Conservation (phyloP, 2,113 vertebrate genomes). For the Alethe diademata region DNA sequence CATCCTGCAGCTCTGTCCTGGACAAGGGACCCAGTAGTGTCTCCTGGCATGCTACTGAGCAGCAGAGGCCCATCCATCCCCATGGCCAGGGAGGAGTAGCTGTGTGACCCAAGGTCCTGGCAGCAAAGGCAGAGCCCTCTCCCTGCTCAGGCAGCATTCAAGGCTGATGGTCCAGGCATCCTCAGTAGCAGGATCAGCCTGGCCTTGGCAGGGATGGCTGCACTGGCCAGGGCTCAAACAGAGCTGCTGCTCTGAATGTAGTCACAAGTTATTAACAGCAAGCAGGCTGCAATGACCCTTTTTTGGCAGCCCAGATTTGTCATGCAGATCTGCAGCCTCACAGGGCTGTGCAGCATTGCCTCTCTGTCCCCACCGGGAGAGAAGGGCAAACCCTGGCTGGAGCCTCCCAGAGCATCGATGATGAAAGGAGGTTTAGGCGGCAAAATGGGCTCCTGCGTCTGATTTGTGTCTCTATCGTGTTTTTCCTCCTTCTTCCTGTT, state of each 20-base stretch:
- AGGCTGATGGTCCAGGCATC: background rate
- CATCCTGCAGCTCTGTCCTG: background rate
- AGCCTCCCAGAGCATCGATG: background rate
- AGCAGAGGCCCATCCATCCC: background rate
- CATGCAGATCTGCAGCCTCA: background rate
- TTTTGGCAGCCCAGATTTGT: background rate
- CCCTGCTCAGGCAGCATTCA: rapidly evolving
- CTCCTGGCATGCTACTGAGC: background rate
- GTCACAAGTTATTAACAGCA: background rate
- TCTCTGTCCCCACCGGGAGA: rapidly evolving
- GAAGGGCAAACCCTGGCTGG: background rate
- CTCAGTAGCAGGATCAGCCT: background rate
- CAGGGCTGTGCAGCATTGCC: background rate
- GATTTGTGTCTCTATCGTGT: rapidly evolving
- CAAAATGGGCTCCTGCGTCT: background rate
- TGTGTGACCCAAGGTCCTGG: background rate
- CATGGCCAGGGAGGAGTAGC: background rate
- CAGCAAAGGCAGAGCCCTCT: background rate
- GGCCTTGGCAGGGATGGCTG: background rate
- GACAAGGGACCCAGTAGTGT: background rate
- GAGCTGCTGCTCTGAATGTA: background rate
- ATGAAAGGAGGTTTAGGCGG: background rate
- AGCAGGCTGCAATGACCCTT: background rate
- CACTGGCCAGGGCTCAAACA: background rate
- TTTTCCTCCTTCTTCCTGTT: background rate